Evolutionary conservation across 2,888 invertebrate species (phyloP), one percentile per base, ranked within the genome.

Genomic region (Platynereis dumerilii): DNA sequence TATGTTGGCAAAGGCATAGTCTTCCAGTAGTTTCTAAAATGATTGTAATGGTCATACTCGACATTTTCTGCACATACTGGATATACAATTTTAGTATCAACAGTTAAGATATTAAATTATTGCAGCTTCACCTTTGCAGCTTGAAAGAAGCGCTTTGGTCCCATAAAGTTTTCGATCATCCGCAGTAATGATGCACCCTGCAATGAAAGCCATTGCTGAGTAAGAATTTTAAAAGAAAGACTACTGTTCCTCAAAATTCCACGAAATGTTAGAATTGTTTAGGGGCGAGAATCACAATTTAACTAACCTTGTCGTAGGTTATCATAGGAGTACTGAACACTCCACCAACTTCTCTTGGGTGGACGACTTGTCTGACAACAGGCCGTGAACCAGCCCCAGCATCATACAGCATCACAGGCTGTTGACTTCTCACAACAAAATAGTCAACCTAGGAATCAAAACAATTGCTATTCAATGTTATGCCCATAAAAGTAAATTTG

Each of bases 291-390:
- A n/a, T n/a, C n/a, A n/a, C n/a, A n/a, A n/a, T n/a, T n/a, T n/a
- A n/a, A 62, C 28, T 34, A 81, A 92, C 93, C 88, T 96, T 96
- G 71, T 89, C 90, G 80, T 96, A 97, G 0, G 95, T 93, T 69
- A 97, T 95, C n/a, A n/a, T n/a, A n/a, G n/a, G n/a, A 0, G 88
- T 85, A 82, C 96, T 96, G 79, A 96, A 96, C 57, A 95, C 91
- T 73, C 93, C 91, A 0, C 92, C 94, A 60, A 96, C 96, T 85
- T 96, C 91, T 81, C 92, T 91, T 0, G 96, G 95, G 70, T 92
- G 91, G 42, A 87, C 87, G 26, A 95, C 95, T 1, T 72, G 66
- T 80, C 93, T 91, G 5, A 96, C 91, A 66, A 97, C 94, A 0
- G 96, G 93, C 85, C 95, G 95, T 1, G 95, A 93, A 55, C 91